Evolutionary conservation across 2,113 vertebrate species (phyloP).

Genomic region (Heptranchias perlo): DNA sequence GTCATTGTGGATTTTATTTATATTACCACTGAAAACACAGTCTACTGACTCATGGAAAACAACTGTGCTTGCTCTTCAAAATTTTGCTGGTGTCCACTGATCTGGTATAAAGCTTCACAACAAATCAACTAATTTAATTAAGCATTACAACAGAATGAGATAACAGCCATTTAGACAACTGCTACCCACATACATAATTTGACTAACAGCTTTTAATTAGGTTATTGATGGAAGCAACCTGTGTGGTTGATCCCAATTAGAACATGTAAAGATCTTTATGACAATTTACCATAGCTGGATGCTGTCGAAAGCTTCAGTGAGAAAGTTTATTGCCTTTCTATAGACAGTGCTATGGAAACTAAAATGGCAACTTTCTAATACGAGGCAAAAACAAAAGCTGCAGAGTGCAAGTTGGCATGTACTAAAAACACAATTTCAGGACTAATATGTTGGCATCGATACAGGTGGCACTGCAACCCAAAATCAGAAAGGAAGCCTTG

Average conservation of each 20-base stretch:
- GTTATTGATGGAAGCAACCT: background rate
- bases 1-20: slow-evolving; percentile 28
- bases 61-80: slow-evolving; percentile 4
- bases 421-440: background rate
- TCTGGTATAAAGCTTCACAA: background rate
- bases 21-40: background rate
- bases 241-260: background rate
- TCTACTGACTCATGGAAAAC: background rate
- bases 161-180: slow-evolving; percentile 4
- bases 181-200: background rate
- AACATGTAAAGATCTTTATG: background rate
- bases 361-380: background rate
- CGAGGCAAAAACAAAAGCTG: background rate
- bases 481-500: background rate
- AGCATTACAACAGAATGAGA: background rate
- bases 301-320: too few species aligned
- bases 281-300: background rate
- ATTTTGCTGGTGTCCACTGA: background rate
- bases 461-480: background rate
- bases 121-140: slow-evolving; percentile 22
- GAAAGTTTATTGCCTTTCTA: background rate
- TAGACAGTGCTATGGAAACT: background rate
- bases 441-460: background rate
- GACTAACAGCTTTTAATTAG: background rate
- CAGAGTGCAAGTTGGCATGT: background rate